A percentile compares a stretch with the other conserved stretches of the same genome.
Conservation (phyloP, 2,888 invertebrate genomes). For the Morpho deidamia region DNA sequence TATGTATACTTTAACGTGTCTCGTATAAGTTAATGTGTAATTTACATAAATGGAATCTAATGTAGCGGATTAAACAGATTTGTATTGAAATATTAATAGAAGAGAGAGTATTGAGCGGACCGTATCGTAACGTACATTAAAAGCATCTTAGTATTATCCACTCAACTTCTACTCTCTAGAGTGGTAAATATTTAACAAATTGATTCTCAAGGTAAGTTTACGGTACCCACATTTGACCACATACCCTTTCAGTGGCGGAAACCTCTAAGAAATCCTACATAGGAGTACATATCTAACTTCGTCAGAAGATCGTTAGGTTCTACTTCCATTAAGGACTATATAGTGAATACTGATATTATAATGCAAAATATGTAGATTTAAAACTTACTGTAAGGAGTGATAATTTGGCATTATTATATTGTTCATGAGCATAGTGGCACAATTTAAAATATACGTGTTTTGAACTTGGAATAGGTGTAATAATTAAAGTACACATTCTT, state of each 20-base stretch:
- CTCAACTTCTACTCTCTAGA: constrained; percentile 34
- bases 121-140: constrained; percentile 34
- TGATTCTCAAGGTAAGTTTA: constrained; percentile 63
- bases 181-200: constrained; percentile 71
- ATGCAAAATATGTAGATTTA: too few relatives aligned
- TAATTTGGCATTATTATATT: too few relatives aligned
- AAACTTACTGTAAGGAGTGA: too few relatives aligned
- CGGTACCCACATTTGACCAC: constrained; percentile 61
- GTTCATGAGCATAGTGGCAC: too few relatives aligned
- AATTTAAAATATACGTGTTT: too few relatives aligned
- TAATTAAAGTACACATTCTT: too few relatives aligned
- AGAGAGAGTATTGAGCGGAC: constrained; percentile 12
- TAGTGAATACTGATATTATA: neutral
- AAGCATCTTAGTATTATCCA: constrained; percentile 36
- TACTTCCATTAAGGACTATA: neutral
- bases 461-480: too few relatives aligned
- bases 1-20: too few relatives aligned
- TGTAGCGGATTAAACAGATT: constrained; percentile 10
- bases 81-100: constrained; percentile 21
- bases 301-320: constrained; percentile 17
- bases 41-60: neutral
- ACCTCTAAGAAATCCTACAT: constrained; percentile 54
- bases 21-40: neutral
- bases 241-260: constrained; percentile 65
- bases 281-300: constrained; percentile 31